Percentiles rank a stretch among this genome's conserved stretches.
These are phyloP conservation scores for Copidosoma aretas DNA, from an alignment of 2,888 invertebrate genomes.

Conservation along the genomic window DNA sequence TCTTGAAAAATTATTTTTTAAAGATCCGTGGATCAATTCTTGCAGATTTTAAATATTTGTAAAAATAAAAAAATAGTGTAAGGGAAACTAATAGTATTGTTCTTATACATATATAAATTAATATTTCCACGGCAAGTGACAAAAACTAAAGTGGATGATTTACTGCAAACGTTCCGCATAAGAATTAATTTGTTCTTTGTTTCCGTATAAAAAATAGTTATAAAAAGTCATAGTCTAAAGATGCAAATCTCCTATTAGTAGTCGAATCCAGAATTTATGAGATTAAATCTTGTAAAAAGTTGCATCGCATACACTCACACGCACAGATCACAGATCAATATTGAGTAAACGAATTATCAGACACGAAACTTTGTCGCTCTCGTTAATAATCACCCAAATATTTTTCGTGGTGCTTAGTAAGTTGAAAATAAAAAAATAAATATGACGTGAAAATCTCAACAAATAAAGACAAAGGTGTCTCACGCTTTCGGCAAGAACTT, in stretches of 20 bases:
- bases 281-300: constrained; percentile 27
- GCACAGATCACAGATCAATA: constrained; percentile 4
- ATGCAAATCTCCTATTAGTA: constrained; percentile 36
- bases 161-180: constrained; percentile 2
- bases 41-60: too few relatives aligned
- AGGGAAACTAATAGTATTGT: too few relatives aligned
- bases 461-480: constrained; percentile 12
- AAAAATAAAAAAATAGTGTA: too few relatives aligned
- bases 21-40: too few relatives aligned
- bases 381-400: constrained; percentile 11
- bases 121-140: constrained; percentile 4
- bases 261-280: constrained; percentile 27
- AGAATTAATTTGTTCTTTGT: constrained; percentile 34
- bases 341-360: constrained; percentile 19
- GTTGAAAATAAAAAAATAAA: constrained; percentile 2
- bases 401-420: constrained; percentile 23
- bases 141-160: constrained; percentile 5
- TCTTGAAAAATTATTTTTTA: too few relatives aligned
- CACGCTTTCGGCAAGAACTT: constrained; percentile 31
- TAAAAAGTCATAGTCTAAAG: constrained; percentile 27
- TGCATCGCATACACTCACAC: constrained; percentile 7
- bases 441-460: neutral
- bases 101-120: neutral
- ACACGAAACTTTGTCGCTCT: constrained; percentile 25
- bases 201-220: constrained; percentile 17